phyloP scores from a whole-genome alignment of 2,888 invertebrate species.

The Elysia crispata region DNA sequence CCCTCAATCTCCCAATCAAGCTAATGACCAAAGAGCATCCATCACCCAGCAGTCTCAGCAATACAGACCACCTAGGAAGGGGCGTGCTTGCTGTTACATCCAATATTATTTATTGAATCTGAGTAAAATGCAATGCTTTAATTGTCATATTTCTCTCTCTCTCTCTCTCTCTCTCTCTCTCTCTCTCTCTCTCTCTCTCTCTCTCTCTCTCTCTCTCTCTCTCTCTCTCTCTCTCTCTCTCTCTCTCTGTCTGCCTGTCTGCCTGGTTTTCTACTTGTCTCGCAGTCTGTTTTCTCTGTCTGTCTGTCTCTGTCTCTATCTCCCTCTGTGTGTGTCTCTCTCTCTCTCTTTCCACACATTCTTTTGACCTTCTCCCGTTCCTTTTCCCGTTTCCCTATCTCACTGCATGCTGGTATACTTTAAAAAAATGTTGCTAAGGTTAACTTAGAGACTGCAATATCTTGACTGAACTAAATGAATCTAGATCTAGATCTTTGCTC shows the following conservation, averaged over 20 bases:
- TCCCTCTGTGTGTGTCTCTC: conserved; percentile 15
- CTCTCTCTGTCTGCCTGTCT: neutral
- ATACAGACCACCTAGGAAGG: neutral
- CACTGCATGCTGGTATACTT: too few relatives aligned
- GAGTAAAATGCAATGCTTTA: neutral
- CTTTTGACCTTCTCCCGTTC: too few relatives aligned
- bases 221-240: conserved; percentile 17
- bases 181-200: too few relatives aligned
- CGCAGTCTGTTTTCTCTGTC: too few relatives aligned
- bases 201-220: too few relatives aligned
- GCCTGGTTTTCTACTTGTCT: neutral
- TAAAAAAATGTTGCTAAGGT: too few relatives aligned
- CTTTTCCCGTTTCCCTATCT: too few relatives aligned
- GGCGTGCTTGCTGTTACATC: neutral
- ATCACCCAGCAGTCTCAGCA: neutral
- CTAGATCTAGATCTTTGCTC: neutral
- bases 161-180: too few relatives aligned
- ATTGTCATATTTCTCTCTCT: neutral
- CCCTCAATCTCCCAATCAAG: neutral
- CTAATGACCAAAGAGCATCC: neutral
- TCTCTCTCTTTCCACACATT: conserved; percentile 13
- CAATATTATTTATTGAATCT: neutral
- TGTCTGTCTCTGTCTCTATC: neutral
- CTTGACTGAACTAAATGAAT: too few relatives aligned
- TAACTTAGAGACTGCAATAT: too few relatives aligned